phyloP scores from a whole-genome alignment of 2,888 invertebrate species.

The Pristionchus arcanus region DNA sequence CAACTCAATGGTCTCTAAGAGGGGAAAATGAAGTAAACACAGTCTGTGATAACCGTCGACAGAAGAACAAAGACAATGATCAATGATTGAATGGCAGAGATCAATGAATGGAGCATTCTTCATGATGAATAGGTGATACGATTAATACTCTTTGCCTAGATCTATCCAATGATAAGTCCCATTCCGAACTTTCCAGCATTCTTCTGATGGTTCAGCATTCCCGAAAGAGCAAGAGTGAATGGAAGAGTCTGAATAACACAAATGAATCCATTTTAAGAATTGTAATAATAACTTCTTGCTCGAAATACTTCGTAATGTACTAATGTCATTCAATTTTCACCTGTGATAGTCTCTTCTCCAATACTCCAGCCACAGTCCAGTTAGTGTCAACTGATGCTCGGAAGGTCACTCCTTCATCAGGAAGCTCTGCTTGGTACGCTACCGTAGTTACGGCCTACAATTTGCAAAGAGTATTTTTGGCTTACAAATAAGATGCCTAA shows the following conservation, averaged over 20 bases:
- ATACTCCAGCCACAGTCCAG: slow-evolving; percentile 91
- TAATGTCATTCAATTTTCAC: slow-evolving; percentile 1
- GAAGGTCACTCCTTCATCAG: slow-evolving; percentile 94
- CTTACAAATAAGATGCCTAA: too few species aligned
- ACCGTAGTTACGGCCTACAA: slow-evolving; percentile 86
- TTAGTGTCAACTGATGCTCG: slow-evolving; percentile 94
- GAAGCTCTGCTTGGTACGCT: slow-evolving; percentile 94
- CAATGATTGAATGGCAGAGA: slow-evolving; percentile 12
- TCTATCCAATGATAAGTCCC: slow-evolving; percentile 91
- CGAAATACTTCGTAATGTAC: neutral
- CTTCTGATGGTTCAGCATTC: slow-evolving; percentile 93
- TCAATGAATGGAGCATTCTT: slow-evolving; percentile 8
- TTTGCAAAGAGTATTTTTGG: neutral
- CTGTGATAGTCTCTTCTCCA: slow-evolving; percentile 94
- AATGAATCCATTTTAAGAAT: too few species aligned
- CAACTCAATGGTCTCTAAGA: slow-evolving; percentile 27
- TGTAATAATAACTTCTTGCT: too few species aligned
- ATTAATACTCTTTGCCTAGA: slow-evolving; percentile 2
- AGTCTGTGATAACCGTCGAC: slow-evolving; percentile 40
- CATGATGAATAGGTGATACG: neutral
- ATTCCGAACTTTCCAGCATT: slow-evolving; percentile 90
- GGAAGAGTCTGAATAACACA: slow-evolving; percentile 83
- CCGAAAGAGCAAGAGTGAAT: slow-evolving; percentile 93
- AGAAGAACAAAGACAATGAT: slow-evolving; percentile 44
- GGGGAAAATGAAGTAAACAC: neutral